A percentile compares a stretch with the other conserved stretches of the same genome.
Conservation (phyloP, 2,888 invertebrate species). For the Xestia sexstrigata region DNA sequence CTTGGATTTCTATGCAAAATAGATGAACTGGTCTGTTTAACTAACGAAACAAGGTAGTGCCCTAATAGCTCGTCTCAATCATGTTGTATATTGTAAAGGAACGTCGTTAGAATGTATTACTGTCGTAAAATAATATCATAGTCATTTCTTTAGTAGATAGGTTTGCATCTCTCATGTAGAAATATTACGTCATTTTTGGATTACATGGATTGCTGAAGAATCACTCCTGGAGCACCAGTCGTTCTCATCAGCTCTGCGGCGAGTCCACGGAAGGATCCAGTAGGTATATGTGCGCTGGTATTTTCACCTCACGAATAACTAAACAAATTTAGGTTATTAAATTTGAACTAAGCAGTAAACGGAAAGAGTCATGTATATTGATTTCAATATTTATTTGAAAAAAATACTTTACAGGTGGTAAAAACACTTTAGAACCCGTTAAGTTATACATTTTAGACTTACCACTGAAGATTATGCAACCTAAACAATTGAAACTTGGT, state of each 20-base stretch:
- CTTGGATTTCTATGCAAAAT: background rate
- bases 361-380: conserved; percentile 80
- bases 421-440: conserved; percentile 83
- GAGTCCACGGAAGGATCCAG: conserved; percentile 79
- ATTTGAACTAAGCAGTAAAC: conserved; percentile 71
- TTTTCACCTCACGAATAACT: conserved; percentile 75
- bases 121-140: conserved; percentile 39
- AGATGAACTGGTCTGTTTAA: conserved; percentile 55
- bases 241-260: conserved; percentile 76
- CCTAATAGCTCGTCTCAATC: conserved; percentile 1
- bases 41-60: conserved; percentile 43
- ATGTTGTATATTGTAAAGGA: conserved; percentile 10
- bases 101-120: conserved; percentile 38
- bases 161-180: conserved; percentile 53
- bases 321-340: conserved; percentile 82
- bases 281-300: conserved; percentile 72
- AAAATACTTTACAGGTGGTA: conserved; percentile 84
- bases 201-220: conserved; percentile 71
- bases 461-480: conserved; percentile 82
- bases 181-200: conserved; percentile 70
- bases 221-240: conserved; percentile 76
- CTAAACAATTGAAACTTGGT: conserved; percentile 78
- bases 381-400: conserved; percentile 87
- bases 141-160: conserved; percentile 36
- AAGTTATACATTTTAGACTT: conserved; percentile 89